Evolutionary conservation across 2,113 vertebrate species (phyloP).

Genomic region (Papio anubis): DNA sequence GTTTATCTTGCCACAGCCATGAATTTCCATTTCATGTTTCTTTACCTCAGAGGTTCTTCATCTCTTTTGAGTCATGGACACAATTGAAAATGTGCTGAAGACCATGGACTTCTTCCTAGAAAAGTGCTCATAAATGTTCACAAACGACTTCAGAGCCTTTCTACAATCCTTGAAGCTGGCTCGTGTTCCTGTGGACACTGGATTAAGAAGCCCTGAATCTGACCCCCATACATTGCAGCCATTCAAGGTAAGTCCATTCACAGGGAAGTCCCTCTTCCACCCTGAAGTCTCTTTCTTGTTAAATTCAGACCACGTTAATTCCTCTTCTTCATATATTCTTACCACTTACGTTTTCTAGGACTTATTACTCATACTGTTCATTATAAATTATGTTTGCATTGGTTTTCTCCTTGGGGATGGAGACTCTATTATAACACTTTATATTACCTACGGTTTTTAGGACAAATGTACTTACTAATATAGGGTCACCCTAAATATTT

Average conservation of each 20-base stretch:
- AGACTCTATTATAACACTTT: neutral
- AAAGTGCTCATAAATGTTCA: neutral
- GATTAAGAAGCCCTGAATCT: neutral
- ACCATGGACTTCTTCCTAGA: neutral
- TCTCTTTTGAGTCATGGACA: neutral
- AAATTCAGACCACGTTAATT: neutral
- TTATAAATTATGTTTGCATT: neutral
- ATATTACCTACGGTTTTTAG: neutral
- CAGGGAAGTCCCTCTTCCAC: neutral
- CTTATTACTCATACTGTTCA: neutral
- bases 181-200: accelerated
- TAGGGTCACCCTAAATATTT: neutral
- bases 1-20: neutral
- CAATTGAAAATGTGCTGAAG: neutral
- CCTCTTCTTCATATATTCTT: neutral
- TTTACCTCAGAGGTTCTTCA: neutral
- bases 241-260: neutral
- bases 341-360: neutral
- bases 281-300: neutral
- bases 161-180: neutral
- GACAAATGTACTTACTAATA: neutral
- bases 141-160: neutral
- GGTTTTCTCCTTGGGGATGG: neutral
- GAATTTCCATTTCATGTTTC: neutral
- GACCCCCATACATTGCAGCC: neutral